A percentile compares a stretch with the other conserved stretches of the same genome.
phyloP scores from a whole-genome alignment of 2,888 invertebrate genomes.

The Hoplodrina blanda region DNA sequence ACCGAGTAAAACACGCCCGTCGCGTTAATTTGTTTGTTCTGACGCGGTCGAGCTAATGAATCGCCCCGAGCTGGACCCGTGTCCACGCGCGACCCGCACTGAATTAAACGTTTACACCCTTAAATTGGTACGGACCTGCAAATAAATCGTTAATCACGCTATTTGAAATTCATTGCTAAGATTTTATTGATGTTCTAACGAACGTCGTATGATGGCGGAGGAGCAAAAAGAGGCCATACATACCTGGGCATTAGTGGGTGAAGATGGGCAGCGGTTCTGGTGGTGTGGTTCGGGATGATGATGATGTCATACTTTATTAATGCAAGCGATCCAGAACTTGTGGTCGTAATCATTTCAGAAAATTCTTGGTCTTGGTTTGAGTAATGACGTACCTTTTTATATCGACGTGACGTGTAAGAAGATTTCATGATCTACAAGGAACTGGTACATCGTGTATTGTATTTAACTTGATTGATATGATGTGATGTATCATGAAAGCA shows the following conservation, averaged over 20 bases:
- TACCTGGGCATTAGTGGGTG: background rate
- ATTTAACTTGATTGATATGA: constrained; percentile 28
- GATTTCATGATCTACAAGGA: constrained; percentile 1
- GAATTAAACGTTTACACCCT: constrained; percentile 87
- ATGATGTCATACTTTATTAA: background rate
- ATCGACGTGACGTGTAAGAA: background rate
- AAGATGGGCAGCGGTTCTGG: background rate
- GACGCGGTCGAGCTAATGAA: constrained; percentile 89
- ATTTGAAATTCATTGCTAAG: constrained; percentile 71
- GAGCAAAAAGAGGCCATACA: no score
- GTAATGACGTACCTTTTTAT: background rate
- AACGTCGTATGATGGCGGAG: constrained; percentile 4
- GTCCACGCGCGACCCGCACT: constrained; percentile 80
- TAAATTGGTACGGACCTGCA: constrained; percentile 82
- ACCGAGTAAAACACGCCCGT: constrained; percentile 87
- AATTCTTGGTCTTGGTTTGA: background rate
- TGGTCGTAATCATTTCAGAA: background rate
- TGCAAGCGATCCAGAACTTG: background rate
- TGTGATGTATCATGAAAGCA: constrained; percentile 17
- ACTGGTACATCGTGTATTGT: constrained; percentile 1
- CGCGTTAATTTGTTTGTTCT: constrained; percentile 90
- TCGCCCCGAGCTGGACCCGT: constrained; percentile 87
- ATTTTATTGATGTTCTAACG: constrained; percentile 64
- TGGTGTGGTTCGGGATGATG: background rate
- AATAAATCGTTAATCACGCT: constrained; percentile 87